A percentile compares a stretch with the other conserved stretches of the same genome.
These are phyloP conservation scores for Andrena praecox DNA, from an alignment of 2,888 invertebrate genomes.

Conservation along the genomic window DNA sequence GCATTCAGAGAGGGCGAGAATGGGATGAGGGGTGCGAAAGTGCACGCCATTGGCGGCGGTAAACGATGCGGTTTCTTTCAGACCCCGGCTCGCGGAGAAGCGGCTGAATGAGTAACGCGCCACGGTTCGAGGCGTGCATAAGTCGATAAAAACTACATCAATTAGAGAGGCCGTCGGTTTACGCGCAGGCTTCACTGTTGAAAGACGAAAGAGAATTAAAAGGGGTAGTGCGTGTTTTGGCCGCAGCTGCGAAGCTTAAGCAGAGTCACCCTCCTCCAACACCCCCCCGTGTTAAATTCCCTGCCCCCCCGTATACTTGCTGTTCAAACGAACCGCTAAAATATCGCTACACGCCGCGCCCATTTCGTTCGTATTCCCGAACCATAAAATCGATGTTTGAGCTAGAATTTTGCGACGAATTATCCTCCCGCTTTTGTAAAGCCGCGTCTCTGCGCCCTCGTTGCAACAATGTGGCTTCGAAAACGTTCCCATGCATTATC, in stretches of 20 bases:
- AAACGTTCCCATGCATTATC: neutral
- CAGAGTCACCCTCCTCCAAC: conserved; percentile 69
- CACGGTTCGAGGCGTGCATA: conserved; percentile 76
- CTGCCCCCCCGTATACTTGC: conserved; percentile 2
- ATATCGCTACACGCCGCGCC: conserved; percentile 31
- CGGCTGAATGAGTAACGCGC: conserved; percentile 81
- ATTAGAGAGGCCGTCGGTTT: conserved; percentile 78
- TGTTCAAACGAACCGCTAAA: conserved; percentile 33
- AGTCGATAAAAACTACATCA: conserved; percentile 82
- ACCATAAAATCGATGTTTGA: neutral
- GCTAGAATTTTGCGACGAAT: neutral
- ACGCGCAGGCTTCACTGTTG: conserved; percentile 67
- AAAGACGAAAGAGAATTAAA: conserved; percentile 75
- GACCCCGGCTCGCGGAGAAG: conserved; percentile 73
- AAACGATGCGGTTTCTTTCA: conserved; percentile 84
- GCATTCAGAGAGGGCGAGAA: conserved; percentile 66
- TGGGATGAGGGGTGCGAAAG: conserved; percentile 66
- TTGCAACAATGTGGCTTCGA: neutral
- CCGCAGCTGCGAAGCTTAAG: conserved; percentile 69
- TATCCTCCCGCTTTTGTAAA: too few species aligned
- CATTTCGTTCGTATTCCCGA: conserved; percentile 19
- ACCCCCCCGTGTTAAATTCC: conserved; percentile 47
- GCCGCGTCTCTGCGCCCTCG: neutral
- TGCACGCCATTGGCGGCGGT: conserved; percentile 74
- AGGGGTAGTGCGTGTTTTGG: conserved; percentile 71